Percentiles rank a stretch among this genome's conserved stretches.
Evolutionary conservation across 2,797 vertebrate genomes (phyloP).

Genomic region (Nothura maculosa): DNA sequence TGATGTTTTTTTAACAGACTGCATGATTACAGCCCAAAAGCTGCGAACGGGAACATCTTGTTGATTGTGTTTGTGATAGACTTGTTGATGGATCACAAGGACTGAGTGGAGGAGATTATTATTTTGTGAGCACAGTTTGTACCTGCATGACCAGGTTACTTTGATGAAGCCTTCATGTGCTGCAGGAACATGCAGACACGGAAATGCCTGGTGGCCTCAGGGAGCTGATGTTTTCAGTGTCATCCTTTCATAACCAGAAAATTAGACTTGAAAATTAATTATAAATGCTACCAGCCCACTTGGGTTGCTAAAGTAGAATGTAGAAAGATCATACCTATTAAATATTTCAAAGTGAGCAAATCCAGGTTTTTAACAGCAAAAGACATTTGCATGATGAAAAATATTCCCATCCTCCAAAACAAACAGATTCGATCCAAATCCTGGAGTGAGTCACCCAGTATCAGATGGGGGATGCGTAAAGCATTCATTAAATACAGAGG

Average conservation of each 20-base stretch:
- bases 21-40: slow-evolving; percentile 32
- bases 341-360: background rate
- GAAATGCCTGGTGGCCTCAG: background rate
- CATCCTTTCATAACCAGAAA: background rate
- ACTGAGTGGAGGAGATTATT: background rate
- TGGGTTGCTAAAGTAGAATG: background rate
- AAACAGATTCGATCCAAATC: background rate
- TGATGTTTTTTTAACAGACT: slow-evolving; percentile 41
- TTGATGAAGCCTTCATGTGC: accelerated
- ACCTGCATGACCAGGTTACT: background rate
- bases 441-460: background rate
- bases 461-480: background rate
- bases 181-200: accelerated
- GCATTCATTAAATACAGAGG: background rate
- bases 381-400: background rate
- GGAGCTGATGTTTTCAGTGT: background rate
- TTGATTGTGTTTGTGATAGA: slow-evolving; percentile 54
- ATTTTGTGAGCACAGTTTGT: background rate
- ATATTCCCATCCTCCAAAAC: background rate
- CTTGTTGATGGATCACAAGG: slow-evolving; percentile 23
- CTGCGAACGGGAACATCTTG: slow-evolving; percentile 29
- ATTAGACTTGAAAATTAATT: background rate
- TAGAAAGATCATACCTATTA: background rate
- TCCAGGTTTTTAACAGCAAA: background rate
- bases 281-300: background rate